Evolutionary conservation across 2,113 vertebrate genomes (phyloP), one percentile per base, ranked within the genome.

Genomic region (Recurvirostra avosetta): DNA sequence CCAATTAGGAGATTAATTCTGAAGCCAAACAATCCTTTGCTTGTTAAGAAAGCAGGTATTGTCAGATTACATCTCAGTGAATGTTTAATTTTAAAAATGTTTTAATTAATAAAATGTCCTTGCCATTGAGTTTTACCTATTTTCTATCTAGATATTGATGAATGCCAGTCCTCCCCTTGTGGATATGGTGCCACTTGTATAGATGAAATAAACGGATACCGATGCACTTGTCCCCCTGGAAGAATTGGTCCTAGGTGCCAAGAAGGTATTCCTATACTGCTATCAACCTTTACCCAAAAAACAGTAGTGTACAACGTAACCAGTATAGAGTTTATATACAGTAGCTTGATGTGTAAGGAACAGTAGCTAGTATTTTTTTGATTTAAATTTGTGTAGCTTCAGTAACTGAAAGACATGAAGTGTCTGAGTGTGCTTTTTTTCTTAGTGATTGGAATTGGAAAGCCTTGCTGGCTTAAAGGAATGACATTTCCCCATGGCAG

Each of bases 121-220:
- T 88, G 29, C 12, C 30, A 40, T 62, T 95, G 70, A 95, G 22
- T 74, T 77, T 90, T 87, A 49, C 43, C 62, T 59, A 2, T 86
- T 94, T 94, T 94, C 61, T 83, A 4, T 14, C 13, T 97, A 99
- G 99, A 99, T 95, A 98, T 99, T 5, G 99, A 99, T 19, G 99
- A 99, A 97, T 99, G 99, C 91, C 99, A 99, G 97, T 99, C 99
- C 12, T 99, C 99, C 2, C 99, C 99, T 4, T 99, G 99, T 36
- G 98, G 98, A 3, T 99, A 99, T 5, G 99, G 99, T 70, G 98
- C 99, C 29, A 99, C 99, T 23, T 99, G 99, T 72, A 96, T 99
- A 94, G 99, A 99, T 29, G 98, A 99, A 94, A 99, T 99, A 96
- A 98, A 99, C 1, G 99, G 99, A 15, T 99, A 98, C 70, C 98